A percentile compares a stretch with the other conserved stretches of the same genome.
Evolutionary conservation across 2,797 vertebrate genomes (phyloP).

Genomic region (Sternotherus odoratus): DNA sequence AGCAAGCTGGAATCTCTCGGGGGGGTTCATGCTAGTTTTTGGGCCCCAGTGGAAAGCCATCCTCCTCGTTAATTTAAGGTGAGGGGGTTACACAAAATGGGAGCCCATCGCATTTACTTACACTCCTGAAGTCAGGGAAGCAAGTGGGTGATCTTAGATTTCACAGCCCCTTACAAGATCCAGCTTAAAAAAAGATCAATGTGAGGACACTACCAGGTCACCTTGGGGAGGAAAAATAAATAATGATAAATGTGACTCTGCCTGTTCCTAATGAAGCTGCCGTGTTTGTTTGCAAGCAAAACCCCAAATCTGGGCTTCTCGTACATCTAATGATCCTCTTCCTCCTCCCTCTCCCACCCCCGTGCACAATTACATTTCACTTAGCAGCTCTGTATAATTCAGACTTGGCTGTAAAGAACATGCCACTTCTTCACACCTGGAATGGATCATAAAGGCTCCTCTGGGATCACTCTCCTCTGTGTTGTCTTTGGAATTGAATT

Average conservation of each 20-base stretch:
- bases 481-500: neutral
- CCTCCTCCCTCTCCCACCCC: neutral
- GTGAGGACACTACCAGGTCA: slow-evolving; percentile 1
- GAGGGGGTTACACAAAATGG: neutral
- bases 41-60: neutral
- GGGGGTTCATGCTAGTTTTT: neutral
- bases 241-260: rapidly evolving
- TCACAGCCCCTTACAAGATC: neutral
- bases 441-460: neutral
- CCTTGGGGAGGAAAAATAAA: neutral
- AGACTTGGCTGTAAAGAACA: neutral
- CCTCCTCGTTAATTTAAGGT: rapidly evolving
- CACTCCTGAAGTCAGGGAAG: neutral
- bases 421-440: rapidly evolving
- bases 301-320: too few species aligned
- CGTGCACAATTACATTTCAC: neutral
- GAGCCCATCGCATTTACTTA: neutral
- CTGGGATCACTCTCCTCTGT: rapidly evolving
- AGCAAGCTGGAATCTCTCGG: rapidly evolving
- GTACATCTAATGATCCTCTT: rapidly evolving
- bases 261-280: neutral
- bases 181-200: neutral
- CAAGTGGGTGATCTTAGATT: neutral
- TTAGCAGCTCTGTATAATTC: rapidly evolving
- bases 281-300: neutral